A percentile compares a stretch with the other conserved stretches of the same genome.
Conservation (phyloP, 2,113 vertebrate genomes). For the Argyrosomus japonicus region DNA sequence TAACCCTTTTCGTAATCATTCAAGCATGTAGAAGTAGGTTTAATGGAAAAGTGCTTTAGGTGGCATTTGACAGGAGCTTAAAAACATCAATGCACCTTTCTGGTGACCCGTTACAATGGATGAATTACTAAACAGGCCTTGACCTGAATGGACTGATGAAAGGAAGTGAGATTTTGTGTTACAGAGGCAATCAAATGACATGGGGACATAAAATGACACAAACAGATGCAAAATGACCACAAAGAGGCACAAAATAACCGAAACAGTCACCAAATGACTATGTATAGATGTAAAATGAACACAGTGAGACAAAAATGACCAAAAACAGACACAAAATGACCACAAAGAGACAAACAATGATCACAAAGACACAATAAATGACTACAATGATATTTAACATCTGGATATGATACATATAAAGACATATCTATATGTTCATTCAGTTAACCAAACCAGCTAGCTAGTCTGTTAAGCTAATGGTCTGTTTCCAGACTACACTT, state of each 20-base stretch:
- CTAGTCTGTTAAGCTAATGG: background rate
- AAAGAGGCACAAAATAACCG: background rate
- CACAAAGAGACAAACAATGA: background rate
- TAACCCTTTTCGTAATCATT: background rate
- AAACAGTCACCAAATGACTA: background rate
- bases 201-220: background rate
- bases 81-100: background rate
- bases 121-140: background rate
- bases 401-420: background rate
- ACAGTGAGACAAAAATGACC: background rate
- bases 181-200: background rate
- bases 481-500: slow-evolving; percentile 29
- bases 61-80: background rate
- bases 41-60: background rate
- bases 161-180: background rate
- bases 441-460: background rate
- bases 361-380: background rate
- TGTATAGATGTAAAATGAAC: background rate
- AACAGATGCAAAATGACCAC: background rate
- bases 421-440: background rate
- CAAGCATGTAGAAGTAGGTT: background rate
- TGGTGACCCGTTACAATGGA: background rate
- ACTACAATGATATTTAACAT: background rate
- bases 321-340: background rate
- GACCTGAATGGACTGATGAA: background rate